phyloP scores from a whole-genome alignment of 2,113 vertebrate genomes.

The Alaudala cheleensis region DNA sequence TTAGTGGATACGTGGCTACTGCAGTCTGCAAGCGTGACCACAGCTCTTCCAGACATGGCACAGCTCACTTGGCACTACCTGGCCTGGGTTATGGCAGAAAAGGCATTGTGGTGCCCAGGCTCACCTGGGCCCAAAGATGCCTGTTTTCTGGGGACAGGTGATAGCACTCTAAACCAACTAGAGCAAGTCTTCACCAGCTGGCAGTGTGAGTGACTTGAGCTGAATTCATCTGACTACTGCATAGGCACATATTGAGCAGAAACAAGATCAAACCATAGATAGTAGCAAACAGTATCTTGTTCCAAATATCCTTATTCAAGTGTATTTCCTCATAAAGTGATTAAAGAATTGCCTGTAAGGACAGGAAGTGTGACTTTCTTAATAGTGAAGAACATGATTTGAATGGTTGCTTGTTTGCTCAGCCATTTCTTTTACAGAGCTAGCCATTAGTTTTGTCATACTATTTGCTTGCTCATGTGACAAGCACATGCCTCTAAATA shows the following conservation, averaged over 20 bases:
- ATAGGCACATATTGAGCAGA: not conserved
- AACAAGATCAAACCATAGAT: not conserved
- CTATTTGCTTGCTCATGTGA: not conserved
- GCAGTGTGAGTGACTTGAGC: not conserved
- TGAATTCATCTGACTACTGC: not conserved
- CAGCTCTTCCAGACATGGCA: not conserved
- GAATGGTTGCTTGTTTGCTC: not conserved
- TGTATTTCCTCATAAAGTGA: not conserved
- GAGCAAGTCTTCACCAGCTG: not conserved
- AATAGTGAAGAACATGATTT: not conserved
- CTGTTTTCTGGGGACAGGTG: not conserved
- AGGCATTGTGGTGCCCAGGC: not conserved
- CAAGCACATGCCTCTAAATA: not conserved
- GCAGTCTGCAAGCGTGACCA: not conserved
- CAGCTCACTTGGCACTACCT: not conserved
- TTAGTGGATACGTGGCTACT: rapidly evolving
- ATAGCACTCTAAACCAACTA: not conserved
- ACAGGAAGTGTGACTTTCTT: not conserved
- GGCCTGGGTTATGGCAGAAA: not conserved
- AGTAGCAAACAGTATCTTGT: not conserved
- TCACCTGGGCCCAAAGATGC: not conserved
- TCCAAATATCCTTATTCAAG: not conserved
- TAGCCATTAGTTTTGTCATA: not conserved
- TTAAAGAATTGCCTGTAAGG: not conserved
- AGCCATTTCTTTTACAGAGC: conserved; percentile 4